Evolutionary conservation across 2,888 invertebrate species (phyloP).

Genomic region (Serripes groenlandicus): DNA sequence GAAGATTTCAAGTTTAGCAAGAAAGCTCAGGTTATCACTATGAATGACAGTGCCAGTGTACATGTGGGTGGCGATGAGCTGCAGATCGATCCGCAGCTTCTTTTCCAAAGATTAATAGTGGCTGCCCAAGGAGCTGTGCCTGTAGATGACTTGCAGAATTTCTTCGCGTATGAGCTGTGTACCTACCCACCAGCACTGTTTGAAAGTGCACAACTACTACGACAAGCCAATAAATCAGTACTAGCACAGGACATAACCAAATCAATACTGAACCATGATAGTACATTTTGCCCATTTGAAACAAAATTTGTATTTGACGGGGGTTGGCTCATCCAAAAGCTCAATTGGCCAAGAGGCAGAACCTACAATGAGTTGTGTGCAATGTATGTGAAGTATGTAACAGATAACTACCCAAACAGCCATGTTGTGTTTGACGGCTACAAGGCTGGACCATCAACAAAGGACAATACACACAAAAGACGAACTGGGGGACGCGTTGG

Average conservation of each 20-base stretch:
- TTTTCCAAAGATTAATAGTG: not conserved
- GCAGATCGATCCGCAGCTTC: not conserved
- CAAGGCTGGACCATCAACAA: slow-evolving; percentile 7
- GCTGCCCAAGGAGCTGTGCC: not conserved
- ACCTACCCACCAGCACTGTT: not conserved
- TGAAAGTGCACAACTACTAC: not conserved
- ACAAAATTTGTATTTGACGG: slow-evolving; percentile 54
- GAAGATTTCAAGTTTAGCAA: not conserved
- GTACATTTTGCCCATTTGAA: not conserved
- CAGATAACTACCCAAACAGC: not conserved
- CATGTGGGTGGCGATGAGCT: not conserved
- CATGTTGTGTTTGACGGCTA: slow-evolving; percentile 34
- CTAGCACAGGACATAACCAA: not conserved
- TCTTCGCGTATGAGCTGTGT: not conserved
- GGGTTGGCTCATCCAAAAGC: slow-evolving; percentile 51
- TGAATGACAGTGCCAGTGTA: not conserved
- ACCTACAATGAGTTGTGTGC: slow-evolving; percentile 29
- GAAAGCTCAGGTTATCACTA: not conserved
- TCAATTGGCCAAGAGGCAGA: slow-evolving; percentile 49
- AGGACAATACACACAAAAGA: slow-evolving; percentile 20
- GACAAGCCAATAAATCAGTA: not conserved
- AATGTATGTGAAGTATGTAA: slow-evolving; percentile 6
- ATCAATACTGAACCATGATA: too few relatives aligned
- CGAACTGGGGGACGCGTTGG: not conserved
- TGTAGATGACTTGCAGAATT: not conserved